phyloP scores from a whole-genome alignment of 2,113 vertebrate species.

The Balaeniceps rex region DNA sequence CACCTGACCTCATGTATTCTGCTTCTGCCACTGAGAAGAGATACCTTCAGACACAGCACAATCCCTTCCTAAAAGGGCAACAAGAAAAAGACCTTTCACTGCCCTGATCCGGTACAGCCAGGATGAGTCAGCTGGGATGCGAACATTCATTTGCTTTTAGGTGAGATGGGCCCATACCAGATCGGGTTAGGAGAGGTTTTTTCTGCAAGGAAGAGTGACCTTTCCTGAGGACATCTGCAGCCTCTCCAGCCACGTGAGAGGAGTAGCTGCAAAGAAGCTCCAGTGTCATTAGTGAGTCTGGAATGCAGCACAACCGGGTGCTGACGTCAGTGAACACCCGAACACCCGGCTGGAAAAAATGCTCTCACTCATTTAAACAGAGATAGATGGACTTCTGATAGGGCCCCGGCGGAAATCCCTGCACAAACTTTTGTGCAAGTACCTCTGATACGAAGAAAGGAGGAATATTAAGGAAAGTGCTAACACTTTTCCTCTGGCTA shows the following conservation, averaged over 20 bases:
- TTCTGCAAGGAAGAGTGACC: slow-evolving; percentile 32
- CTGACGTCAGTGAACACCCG: background rate
- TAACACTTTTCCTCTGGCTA: background rate
- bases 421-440: background rate
- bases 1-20: background rate
- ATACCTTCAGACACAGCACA: background rate
- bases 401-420: background rate
- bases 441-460: background rate
- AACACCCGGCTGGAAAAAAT: background rate
- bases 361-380: background rate
- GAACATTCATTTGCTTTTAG: background rate
- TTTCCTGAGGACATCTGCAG: slow-evolving; percentile 58
- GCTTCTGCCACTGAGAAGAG: background rate
- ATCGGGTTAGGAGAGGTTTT: background rate
- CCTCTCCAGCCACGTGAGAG: background rate
- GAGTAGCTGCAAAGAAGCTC: slow-evolving; percentile 53
- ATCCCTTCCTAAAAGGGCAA: background rate
- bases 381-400: background rate
- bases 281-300: slow-evolving; percentile 69
- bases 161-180: background rate
- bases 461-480: background rate
- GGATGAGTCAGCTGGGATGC: background rate
- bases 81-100: background rate
- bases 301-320: slow-evolving; percentile 51
- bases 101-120: background rate